Percentiles rank a stretch among this genome's conserved stretches.
These are phyloP conservation scores for Acipenser transmontanus DNA, from an alignment of 2,797 vertebrate species.

Conservation along the genomic window DNA sequence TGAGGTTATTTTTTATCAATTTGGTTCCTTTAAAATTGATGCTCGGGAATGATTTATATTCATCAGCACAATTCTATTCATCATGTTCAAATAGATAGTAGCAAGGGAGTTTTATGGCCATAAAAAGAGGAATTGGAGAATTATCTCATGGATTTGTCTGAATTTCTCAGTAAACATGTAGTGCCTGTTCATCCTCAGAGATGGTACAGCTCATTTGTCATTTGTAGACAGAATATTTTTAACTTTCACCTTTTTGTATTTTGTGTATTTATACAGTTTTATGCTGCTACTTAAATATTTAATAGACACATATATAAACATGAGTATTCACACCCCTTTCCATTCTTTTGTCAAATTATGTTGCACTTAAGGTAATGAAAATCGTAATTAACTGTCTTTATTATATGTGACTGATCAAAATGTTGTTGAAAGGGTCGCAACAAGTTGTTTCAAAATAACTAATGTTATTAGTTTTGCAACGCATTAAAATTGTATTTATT, in stretches of 20 bases:
- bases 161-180: slow-evolving; percentile 19
- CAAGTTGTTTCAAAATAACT: neutral
- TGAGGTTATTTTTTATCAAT: neutral
- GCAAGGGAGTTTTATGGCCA: slow-evolving; percentile 16
- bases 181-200: slow-evolving; percentile 18
- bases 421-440: neutral
- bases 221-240: slow-evolving; percentile 8
- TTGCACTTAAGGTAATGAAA: neutral
- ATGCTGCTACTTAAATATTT: slow-evolving; percentile 3
- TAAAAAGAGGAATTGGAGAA: slow-evolving; percentile 13
- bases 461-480: neutral
- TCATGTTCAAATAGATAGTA: slow-evolving; percentile 22
- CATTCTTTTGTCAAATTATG: neutral
- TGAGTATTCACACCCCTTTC: neutral
- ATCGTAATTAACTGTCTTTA: neutral
- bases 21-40: slow-evolving; percentile 8
- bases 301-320: slow-evolving; percentile 9
- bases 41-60: slow-evolving; percentile 24
- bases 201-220: slow-evolving; percentile 19
- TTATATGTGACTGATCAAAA: neutral
- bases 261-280: slow-evolving; percentile 2
- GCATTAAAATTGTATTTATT: neutral
- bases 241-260: slow-evolving; percentile 11
- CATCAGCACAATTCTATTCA: slow-evolving; percentile 23
- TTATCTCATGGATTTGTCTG: slow-evolving; percentile 4